Base-by-base conservation (phyloP, 2,113 vertebrate genomes). In the Struthidea cinerea region DNA sequence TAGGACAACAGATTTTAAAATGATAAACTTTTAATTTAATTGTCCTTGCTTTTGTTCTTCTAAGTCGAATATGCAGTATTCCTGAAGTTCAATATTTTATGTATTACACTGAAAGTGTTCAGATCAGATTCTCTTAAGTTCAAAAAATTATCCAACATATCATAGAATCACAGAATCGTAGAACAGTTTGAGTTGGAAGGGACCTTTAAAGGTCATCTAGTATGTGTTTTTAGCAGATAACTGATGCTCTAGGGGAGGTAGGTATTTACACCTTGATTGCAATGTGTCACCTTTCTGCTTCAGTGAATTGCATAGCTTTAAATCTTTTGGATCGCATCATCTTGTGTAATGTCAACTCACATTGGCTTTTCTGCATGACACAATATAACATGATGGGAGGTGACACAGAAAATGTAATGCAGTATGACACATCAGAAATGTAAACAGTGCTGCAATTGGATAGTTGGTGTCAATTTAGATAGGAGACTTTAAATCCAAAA, bases 401-500 rank as follows among this genome's bases (percentile, higher is more conserved):
- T 95, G 96, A 96, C 95, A 96, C 88, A 94, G 96, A 86, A 96
- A 97, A 93, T 96, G 61, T 97, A 97, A 98, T 97, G 95, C 68
- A 86, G 71, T 97, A 74, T 97, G 97, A 98, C 96, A 98, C 82
- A 89, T 96, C 73, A 95, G 94, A 92, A 98, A 98, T 89, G 68
- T 85, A 97, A 96, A 97, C 69, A 61, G 87, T 96, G 86, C 87
- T 95, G 82, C 89, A 95, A 81, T 84, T 97, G 95, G 87, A 82
- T 96, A 96, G 94, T 87, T 97, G 67, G 42, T 97, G 97, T 97
- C 98, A 97, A 92, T 97, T 97, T 97, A 98, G 91, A 94, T 98
- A 95, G 79, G 60, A 94, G 35, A 56, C 49, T 78, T 97, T 82
- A 96, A 93, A 91, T 94, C 61, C 84, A 96, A 97, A 98, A 92